These are phyloP conservation scores for Mya arenaria DNA, from an alignment of 1,140 invertebrate species.

Conservation along the genomic window DNA sequence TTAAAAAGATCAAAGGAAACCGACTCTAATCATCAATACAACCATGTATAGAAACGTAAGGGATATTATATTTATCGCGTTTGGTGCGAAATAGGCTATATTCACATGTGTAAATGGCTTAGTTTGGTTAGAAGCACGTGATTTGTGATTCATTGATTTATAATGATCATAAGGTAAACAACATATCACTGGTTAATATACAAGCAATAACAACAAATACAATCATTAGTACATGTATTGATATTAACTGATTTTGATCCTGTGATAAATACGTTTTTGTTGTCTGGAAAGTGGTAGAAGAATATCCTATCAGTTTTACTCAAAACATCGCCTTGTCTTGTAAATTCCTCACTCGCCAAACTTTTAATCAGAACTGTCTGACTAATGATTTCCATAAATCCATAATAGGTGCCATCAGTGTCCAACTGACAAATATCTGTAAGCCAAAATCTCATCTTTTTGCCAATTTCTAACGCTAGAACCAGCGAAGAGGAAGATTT, in stretches of 20 bases:
- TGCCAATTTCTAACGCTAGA: constrained; percentile 56
- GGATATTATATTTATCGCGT: constrained; percentile 67
- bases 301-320: too few species aligned
- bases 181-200: too few species aligned
- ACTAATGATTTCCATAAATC: constrained; percentile 58
- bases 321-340: too few species aligned
- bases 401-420: constrained; percentile 48
- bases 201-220: too few species aligned
- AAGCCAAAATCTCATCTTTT: constrained; percentile 55
- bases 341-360: too few species aligned
- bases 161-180: neutral
- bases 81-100: constrained; percentile 53
- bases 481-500: constrained; percentile 52
- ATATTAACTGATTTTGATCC: too few species aligned
- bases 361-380: too few species aligned
- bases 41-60: constrained; percentile 46
- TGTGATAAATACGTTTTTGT: too few species aligned
- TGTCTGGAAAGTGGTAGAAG: too few species aligned
- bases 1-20: constrained; percentile 49
- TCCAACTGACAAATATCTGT: constrained; percentile 52
- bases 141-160: constrained; percentile 15
- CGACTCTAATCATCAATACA: constrained; percentile 34
- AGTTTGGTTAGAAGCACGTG: constrained; percentile 7
- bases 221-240: too few species aligned
- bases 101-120: constrained; percentile 44